Percentiles rank a stretch among this genome's conserved stretches.
Conservation (phyloP, 2,797 vertebrate genomes). For the Brachymystax lenok region DNA sequence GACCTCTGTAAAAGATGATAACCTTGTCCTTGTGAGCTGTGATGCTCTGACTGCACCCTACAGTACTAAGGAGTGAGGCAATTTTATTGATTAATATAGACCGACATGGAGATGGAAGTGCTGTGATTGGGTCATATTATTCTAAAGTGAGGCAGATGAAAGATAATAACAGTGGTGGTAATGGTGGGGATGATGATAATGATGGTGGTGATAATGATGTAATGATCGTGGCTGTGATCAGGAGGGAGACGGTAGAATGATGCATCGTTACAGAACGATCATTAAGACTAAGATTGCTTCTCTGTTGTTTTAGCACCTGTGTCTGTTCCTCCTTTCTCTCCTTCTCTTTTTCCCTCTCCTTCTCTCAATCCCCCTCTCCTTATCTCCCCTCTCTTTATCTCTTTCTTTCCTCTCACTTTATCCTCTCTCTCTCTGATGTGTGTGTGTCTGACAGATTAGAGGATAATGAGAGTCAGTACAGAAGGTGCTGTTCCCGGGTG, state of each 20-base stretch:
- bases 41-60: neutral
- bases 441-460: conserved; percentile 18
- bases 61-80: neutral
- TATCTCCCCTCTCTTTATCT: conserved; percentile 32
- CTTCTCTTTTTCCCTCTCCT: neutral
- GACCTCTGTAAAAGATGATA: neutral
- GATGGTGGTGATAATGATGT: neutral
- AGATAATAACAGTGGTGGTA: neutral
- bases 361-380: conserved; percentile 18
- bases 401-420: conserved; percentile 18
- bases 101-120: neutral
- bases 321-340: conserved; percentile 7
- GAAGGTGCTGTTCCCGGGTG: conserved; percentile 9
- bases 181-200: neutral
- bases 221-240: neutral
- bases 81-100: neutral
- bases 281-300: neutral
- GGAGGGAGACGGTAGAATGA: neutral
- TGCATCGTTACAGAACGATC: neutral
- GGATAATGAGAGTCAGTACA: conserved; percentile 27
- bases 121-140: neutral
- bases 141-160: neutral
- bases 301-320: neutral
- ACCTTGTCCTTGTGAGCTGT: neutral
- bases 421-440: neutral